A percentile compares a stretch with the other conserved stretches of the same genome.
Conservation (phyloP, 2,888 invertebrate species). For the Yponomeuta malinellus region DNA sequence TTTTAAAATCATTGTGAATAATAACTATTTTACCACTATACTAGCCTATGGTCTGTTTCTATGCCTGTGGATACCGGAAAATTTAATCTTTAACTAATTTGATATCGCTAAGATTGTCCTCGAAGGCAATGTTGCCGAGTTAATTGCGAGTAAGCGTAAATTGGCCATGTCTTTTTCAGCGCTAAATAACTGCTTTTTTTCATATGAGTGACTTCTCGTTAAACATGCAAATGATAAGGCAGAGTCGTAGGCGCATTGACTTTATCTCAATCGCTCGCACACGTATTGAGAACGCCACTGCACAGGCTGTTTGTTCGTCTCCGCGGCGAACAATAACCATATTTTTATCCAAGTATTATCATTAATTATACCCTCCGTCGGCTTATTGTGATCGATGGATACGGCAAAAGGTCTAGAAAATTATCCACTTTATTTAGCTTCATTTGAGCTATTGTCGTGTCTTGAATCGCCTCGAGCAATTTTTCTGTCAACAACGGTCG, state of each 20-base stretch:
- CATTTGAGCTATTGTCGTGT: no score
- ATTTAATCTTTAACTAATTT: no score
- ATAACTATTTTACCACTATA: no score
- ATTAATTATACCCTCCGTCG: neutral
- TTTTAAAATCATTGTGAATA: no score
- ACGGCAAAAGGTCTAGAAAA: neutral
- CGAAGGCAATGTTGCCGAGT: neutral
- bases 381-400: neutral
- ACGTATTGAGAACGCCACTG: constrained; percentile 44
- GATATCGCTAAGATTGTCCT: neutral
- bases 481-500: no score
- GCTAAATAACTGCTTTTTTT: neutral
- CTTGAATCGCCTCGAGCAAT: no score
- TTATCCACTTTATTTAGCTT: neutral
- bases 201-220: neutral
- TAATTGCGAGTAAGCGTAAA: neutral
- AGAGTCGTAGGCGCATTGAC: constrained; percentile 27
- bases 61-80: no score
- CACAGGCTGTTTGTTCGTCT: constrained; percentile 21
- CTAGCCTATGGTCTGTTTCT: no score
- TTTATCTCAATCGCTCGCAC: constrained; percentile 41
- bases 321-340: neutral
- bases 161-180: neutral
- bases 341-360: neutral
- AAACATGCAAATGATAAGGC: constrained; percentile 30